Evolutionary conservation across 1,140 invertebrate species (phyloP), one percentile per base, ranked within the genome.

Genomic region (Archivesica marissinica): DNA sequence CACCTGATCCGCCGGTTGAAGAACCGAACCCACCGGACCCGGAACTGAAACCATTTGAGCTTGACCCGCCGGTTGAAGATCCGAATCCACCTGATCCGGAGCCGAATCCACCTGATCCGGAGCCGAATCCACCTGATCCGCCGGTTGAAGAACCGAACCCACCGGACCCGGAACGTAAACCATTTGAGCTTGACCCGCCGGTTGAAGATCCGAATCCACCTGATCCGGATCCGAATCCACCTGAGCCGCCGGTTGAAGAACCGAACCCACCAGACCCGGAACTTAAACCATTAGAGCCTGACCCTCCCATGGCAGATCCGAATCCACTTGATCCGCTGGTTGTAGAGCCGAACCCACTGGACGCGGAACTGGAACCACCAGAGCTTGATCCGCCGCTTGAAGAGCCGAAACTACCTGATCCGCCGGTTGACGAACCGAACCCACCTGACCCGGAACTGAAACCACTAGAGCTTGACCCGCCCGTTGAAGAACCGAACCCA

Each of bases 91-190:
- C n/a, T n/a, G n/a, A n/a, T n/a, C n/a, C n/a, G 30, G 70, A 74
- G 11, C 70, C 70, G 9, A 50, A 28, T 15, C 41, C 44, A 25
- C 41, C 47, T 6, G 38, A 41, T 20, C 75, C 75, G 38, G 28
- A 56, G 0, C 25, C 39, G n/a, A 39, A 78, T 78, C 38, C 38
- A n/a, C 47, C 30, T 54, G 56, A 20, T 15, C 76, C 76, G 28
- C 39, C n/a, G n/a, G n/a, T n/a, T n/a, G n/a, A n/a, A n/a, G n/a
- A n/a, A n/a, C n/a, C n/a, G n/a, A n/a, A n/a, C n/a, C n/a, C n/a
- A n/a, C n/a, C n/a, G n/a, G 59, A 25, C 17, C 59, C 30, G 17
- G 7, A 0, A 30, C 30, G n/a, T 25, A 28, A 23, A 20, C 59
- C 59, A 13, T 23, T 23, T 64, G 0, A n/a, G 30, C 13, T 64